Conservation (phyloP, 2,113 vertebrate genomes). For the Pygoscelis antarcticus region DNA sequence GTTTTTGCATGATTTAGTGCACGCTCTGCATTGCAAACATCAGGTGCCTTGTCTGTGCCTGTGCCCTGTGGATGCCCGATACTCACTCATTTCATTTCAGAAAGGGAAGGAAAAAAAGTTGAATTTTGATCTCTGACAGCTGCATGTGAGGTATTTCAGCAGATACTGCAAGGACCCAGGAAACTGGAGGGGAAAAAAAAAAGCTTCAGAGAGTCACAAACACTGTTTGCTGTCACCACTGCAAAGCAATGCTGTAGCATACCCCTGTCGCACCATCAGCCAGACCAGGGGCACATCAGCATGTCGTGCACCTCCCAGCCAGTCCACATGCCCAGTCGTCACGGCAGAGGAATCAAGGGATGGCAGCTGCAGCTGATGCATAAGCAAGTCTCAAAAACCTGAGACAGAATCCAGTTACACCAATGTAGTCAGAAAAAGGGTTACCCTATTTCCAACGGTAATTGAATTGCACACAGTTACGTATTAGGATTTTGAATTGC, state of each 20-base stretch:
- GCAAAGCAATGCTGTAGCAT: neutral
- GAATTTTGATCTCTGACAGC: neutral
- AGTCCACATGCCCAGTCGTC: neutral
- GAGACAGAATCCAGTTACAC: neutral
- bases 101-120: neutral
- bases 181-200: neutral
- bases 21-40: neutral
- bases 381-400: neutral
- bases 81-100: neutral
- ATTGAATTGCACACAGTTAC: neutral
- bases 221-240: neutral
- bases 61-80: neutral
- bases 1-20: neutral
- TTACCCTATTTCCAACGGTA: neutral
- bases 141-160: fast-evolving
- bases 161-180: neutral
- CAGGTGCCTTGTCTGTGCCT: neutral
- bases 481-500: neutral
- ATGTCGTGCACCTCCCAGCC: neutral
- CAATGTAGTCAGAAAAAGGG: fast-evolving
- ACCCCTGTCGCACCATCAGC: neutral
- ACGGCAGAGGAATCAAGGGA: fast-evolving
- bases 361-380: neutral
- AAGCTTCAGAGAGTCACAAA: neutral
- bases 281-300: neutral